phyloP scores from a whole-genome alignment of 2,888 invertebrate genomes.

The Cremastobaeus sp. region DNA sequence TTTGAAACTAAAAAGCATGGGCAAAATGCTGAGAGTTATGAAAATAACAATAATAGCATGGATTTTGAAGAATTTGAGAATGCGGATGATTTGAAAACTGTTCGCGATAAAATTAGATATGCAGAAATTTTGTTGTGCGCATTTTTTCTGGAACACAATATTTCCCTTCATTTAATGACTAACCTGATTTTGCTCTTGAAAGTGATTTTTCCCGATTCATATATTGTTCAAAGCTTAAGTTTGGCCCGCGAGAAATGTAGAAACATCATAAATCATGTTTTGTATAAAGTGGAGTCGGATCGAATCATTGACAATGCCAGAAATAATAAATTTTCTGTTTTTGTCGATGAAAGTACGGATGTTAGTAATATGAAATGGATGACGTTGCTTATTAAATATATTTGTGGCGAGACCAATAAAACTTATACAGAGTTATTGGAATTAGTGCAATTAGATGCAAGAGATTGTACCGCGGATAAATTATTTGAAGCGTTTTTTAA shows the following conservation, averaged over 20 bases:
- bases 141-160: no score
- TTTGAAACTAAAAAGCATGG: no score
- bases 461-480: constrained; percentile 12
- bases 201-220: no score
- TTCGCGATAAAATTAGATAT: no score
- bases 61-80: no score
- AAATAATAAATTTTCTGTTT: constrained; percentile 14
- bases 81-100: no score
- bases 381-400: constrained; percentile 2
- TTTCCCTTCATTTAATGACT: no score
- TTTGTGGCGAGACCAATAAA: neutral
- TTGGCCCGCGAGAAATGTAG: constrained; percentile 3
- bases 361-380: constrained; percentile 7
- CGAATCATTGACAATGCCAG: neutral
- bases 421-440: constrained; percentile 6
- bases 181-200: no score
- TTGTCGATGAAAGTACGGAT: constrained; percentile 15
- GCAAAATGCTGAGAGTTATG: no score
- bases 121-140: no score
- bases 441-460: neutral
- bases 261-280: constrained; percentile 10
- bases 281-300: neutral
- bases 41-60: no score
- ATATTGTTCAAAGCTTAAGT: no score
- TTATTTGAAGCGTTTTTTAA: constrained; percentile 23